phyloP scores from a whole-genome alignment of 2,797 vertebrate genomes.

The Tolypeutes matacus region DNA sequence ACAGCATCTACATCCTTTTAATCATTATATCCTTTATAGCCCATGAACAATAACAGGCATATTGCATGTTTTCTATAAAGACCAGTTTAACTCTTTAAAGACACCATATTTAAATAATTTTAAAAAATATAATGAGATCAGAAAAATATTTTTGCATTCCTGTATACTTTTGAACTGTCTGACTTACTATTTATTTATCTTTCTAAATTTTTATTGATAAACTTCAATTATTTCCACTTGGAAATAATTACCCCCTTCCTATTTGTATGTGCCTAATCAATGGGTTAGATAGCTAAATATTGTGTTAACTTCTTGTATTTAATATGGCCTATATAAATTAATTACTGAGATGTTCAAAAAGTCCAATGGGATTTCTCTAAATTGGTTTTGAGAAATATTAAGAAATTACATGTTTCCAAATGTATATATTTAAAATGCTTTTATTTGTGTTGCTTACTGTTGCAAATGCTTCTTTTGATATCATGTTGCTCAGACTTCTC shows the following conservation, averaged over 20 bases:
- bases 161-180: not conserved
- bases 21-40: not conserved
- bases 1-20: not conserved
- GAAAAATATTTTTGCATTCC: not conserved
- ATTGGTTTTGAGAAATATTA: slow-evolving; percentile 25
- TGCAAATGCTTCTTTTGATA: not conserved
- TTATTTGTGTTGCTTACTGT: not conserved
- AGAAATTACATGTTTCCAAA: not conserved
- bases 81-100: not conserved
- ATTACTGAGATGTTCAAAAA: slow-evolving; percentile 9
- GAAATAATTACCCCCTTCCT: slow-evolving; percentile 1
- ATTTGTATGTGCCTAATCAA: slow-evolving; percentile 1
- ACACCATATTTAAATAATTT: slow-evolving; percentile 13
- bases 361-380: not conserved
- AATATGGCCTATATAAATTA: not conserved
- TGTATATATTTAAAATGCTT: not conserved
- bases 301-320: not conserved
- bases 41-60: not conserved
- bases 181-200: not conserved
- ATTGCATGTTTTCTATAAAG: not conserved
- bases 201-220: not conserved
- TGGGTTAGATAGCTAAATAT: slow-evolving; percentile 40
- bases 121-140: not conserved
- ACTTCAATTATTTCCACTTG: not conserved
- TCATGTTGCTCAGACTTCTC: not conserved